Percentiles rank a stretch among this genome's conserved stretches.
phyloP scores from a whole-genome alignment of 2,113 vertebrate species.

The Cynocephalus volans region DNA sequence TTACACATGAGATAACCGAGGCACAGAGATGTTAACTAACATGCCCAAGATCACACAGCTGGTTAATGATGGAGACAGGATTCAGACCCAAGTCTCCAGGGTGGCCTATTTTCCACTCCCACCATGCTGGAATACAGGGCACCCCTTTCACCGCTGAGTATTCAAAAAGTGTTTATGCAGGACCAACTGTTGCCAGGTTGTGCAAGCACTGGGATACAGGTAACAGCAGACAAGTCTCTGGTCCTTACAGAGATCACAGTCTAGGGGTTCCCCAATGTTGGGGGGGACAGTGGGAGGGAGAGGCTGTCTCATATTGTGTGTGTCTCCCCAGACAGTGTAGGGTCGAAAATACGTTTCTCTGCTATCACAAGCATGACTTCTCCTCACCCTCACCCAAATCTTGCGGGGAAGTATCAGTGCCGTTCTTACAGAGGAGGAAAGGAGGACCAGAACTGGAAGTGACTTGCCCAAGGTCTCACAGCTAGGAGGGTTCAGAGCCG shows the following conservation, averaged over 20 bases:
- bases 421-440: too few relatives aligned
- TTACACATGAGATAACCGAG: background rate
- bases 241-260: background rate
- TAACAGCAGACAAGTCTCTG: background rate
- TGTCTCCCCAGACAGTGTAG: background rate
- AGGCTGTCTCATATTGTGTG: too few relatives aligned
- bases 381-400: background rate
- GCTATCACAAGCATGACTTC: background rate
- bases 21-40: background rate
- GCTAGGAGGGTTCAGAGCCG: fast-evolving
- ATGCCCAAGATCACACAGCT: background rate
- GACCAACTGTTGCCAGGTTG: background rate
- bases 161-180: background rate
- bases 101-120: background rate
- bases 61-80: background rate
- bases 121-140: background rate
- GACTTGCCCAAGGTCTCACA: too few relatives aligned
- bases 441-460: background rate
- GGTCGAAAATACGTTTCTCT: background rate
- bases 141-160: background rate
- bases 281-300: background rate
- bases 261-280: background rate
- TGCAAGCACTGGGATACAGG: background rate
- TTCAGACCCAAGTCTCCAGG: background rate
- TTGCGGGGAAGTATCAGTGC: background rate